These are phyloP conservation scores for Ceriagrion tenellum DNA, from an alignment of 2,888 invertebrate genomes.

Conservation along the genomic window DNA sequence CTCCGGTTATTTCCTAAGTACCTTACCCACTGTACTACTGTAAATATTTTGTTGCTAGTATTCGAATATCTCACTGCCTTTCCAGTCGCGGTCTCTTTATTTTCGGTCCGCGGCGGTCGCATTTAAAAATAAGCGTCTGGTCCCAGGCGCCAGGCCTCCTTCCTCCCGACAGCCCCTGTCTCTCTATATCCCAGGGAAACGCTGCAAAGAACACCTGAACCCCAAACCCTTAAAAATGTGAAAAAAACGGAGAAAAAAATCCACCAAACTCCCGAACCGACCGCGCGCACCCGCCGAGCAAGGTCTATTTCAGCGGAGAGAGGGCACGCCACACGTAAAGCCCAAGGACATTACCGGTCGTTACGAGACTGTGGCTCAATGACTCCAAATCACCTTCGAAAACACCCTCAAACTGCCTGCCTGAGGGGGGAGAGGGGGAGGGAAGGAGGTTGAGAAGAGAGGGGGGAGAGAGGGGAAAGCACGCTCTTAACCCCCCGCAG, in stretches of 20 bases:
- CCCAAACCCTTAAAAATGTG: not conserved
- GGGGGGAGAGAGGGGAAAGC: no score
- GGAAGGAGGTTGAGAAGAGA: no score
- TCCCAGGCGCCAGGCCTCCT: not conserved
- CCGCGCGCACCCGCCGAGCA: not conserved
- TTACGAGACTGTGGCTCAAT: slow-evolving; percentile 40
- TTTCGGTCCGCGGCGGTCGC: not conserved
- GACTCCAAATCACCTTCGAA: slow-evolving; percentile 47
- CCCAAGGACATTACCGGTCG: slow-evolving; percentile 44
- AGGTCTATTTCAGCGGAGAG: not conserved
- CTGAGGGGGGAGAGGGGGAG: not conserved
- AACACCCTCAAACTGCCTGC: slow-evolving; percentile 40
- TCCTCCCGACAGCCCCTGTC: not conserved
- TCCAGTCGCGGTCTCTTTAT: not conserved
- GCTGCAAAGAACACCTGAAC: not conserved
- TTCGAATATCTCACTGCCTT: not conserved
- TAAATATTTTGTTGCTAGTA: not conserved
- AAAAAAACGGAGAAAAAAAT: no score
- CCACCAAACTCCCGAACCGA: not conserved
- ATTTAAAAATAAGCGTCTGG: not conserved
- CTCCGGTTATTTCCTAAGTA: no score
- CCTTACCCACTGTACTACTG: not conserved
- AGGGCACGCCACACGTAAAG: no score
- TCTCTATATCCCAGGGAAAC: not conserved
- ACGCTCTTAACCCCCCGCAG: not conserved